Base-by-base conservation (phyloP, 2,888 invertebrate species). In the Emmelina monodactyla region DNA sequence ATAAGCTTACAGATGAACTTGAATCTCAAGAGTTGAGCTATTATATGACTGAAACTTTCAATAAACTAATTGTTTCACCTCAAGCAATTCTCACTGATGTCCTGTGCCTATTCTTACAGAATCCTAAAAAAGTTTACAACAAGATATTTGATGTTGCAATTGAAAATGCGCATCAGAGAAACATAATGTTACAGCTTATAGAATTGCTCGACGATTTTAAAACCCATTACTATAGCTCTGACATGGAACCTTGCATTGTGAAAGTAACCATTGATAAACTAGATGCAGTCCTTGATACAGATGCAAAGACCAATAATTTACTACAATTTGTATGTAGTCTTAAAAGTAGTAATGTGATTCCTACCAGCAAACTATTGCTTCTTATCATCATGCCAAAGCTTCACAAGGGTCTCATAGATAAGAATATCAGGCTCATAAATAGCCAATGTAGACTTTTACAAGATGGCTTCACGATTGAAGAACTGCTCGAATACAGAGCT, bases 371-470 rank as follows among this genome's bases (percentile, higher is more conserved):
- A 34, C 46, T 78, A 19, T 50, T 78, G 14, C 44, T 75, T 29
- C 47, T 66, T 13, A 55, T 75, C 29, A 55, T 73, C 2, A 75
- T 78, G 73, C 72, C 76, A 3, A 58, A 59, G 38, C 50, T 76
- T 33, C 68, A 76, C 38, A 57, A 55, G 34, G 66, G 60, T 7
- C 50, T 78, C 4, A 14, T 66, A 10, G 48, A 43, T 2, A 65
- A 52, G 43, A 52, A 71, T 35, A 47, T 63, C 16, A 31, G 16
- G 3, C 50, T 43, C 13, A 54, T 76, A 22, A 41, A 59, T 44
- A 41, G 62, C 14, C 66, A 66, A 37, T 50, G 68, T 14, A 62
- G 53, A 29, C 42, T 75, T 9, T 42, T 79, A 29, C 43, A 45
- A 22, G 49, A 53, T 11, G 58, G 58, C 1, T 76, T 56, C 37